Conservation (phyloP, 1,140 invertebrate species). For the Hyphantria cunea region DNA sequence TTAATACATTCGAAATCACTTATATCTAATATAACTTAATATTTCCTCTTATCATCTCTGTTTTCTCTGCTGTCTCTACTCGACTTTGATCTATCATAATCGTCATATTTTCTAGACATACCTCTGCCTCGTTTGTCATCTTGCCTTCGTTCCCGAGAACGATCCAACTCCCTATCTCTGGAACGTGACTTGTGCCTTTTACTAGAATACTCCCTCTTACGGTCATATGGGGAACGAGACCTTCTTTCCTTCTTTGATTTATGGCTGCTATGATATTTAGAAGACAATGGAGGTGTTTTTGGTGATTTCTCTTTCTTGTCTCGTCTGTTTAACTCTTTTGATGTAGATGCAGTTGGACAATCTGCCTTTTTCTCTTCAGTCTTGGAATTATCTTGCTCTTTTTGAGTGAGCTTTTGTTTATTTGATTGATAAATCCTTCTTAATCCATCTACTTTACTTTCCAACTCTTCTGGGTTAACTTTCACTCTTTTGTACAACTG, state of each 20-base stretch:
- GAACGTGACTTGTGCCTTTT: conserved; percentile 75
- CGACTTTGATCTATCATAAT: conserved; percentile 75
- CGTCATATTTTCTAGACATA: conserved; percentile 76
- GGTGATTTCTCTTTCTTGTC: conserved; percentile 77
- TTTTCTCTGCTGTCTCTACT: conserved; percentile 68
- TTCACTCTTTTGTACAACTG: conserved; percentile 91
- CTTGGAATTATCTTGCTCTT: conserved; percentile 60
- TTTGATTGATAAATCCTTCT: conserved; percentile 76
- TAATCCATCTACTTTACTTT: conserved; percentile 70
- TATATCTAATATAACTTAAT: conserved; percentile 44
- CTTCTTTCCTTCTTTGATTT: conserved; percentile 74
- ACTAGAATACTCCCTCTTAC: conserved; percentile 69
- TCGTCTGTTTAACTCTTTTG: conserved; percentile 58
- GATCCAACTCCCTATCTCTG: conserved; percentile 65
- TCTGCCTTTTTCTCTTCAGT: conserved; percentile 68
- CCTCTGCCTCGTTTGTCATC: conserved; percentile 64
- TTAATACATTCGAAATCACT: neutral
- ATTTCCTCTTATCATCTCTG: conserved; percentile 78
- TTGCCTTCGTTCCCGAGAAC: conserved; percentile 61
- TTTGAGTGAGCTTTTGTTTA: conserved; percentile 67
- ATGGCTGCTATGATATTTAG: conserved; percentile 75
- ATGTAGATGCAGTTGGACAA: conserved; percentile 64
- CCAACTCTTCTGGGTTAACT: conserved; percentile 83
- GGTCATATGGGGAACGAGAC: conserved; percentile 77
- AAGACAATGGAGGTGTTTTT: conserved; percentile 69